Evolutionary conservation across 1,140 invertebrate species (phyloP), one percentile per base, ranked within the genome.

Genomic region (Listronotus bonariensis): DNA sequence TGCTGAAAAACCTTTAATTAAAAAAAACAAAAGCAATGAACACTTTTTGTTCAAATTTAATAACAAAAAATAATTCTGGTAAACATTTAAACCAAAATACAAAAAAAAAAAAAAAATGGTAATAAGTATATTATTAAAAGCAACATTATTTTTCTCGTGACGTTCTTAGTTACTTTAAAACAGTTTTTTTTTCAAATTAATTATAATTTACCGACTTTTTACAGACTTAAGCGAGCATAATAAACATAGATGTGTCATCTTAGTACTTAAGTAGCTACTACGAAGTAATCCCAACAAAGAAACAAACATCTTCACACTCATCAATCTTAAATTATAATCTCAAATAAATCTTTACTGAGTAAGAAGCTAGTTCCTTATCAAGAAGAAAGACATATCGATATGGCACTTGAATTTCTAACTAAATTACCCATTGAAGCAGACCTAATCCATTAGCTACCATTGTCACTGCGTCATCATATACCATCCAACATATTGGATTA

Each of bases 381-480:
- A 58, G 40, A 26, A 53, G 57, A 38, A 53, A 46, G 48, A 66
- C 38, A 59, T 66, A 66, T 66, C 64, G 64, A 59, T 66, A 66
- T 49, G 49, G 56, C 56, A 66, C 64, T 40, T 40, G 64, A 60
- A 59, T 60, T 60, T 60, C 32, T 60, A 60, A 62, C 54, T 65
- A 65, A 65, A 58, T 65, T 65, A 66, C 15, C 48, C 42, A 54
- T 66, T 54, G 52, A 60, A 55, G 20, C 56, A 57, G 56, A 26
- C 40, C 55, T 66, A 66, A 66, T 66, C 64, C 64, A 66, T 66
- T 66, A 66, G 64, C 40, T 42, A 59, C 64, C 42, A 66, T 66
- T 66, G 64, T 66, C 64, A 66, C 56, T 53, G 56, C 64, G 64
- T 66, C 64, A 66, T 66, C 64, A 42, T 66, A 59, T 54, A 64